Conservation (phyloP, 2,797 vertebrate species). For the Malacoraja senta region DNA sequence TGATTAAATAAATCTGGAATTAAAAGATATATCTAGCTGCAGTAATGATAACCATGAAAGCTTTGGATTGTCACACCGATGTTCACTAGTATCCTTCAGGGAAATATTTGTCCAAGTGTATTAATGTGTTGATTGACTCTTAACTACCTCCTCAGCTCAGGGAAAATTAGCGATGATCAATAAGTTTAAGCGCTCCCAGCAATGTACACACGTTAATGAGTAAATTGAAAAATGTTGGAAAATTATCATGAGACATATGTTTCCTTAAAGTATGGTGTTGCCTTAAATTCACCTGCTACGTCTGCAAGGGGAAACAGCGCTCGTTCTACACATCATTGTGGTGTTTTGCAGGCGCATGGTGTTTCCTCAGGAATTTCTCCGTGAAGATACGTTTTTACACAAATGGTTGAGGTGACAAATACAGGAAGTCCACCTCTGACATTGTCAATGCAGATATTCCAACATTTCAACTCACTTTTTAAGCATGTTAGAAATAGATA, state of each 20-base stretch:
- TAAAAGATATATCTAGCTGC: too few relatives aligned
- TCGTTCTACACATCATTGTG: background rate
- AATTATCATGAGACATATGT: background rate
- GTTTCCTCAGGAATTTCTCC: background rate
- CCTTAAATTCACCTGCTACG: background rate
- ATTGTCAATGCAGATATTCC: background rate
- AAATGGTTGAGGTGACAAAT: background rate
- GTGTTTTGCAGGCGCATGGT: background rate
- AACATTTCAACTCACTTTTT: background rate
- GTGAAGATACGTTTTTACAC: background rate
- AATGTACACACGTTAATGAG: too few relatives aligned
- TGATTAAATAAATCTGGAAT: too few relatives aligned
- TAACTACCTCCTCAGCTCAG: too few relatives aligned
- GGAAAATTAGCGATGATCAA: too few relatives aligned
- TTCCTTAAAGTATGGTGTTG: background rate
- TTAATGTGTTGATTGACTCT: too few relatives aligned
- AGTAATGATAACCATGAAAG: too few relatives aligned
- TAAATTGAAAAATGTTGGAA: background rate
- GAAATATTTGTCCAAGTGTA: too few relatives aligned
- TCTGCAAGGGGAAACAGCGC: background rate
- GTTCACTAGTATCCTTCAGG: too few relatives aligned
- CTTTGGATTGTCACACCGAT: too few relatives aligned
- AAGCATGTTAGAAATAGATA: background rate
- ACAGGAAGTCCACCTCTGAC: background rate
- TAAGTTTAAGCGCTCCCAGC: too few relatives aligned